Conservation (phyloP, 2,113 vertebrate species). For the Lampris megalopsis region DNA sequence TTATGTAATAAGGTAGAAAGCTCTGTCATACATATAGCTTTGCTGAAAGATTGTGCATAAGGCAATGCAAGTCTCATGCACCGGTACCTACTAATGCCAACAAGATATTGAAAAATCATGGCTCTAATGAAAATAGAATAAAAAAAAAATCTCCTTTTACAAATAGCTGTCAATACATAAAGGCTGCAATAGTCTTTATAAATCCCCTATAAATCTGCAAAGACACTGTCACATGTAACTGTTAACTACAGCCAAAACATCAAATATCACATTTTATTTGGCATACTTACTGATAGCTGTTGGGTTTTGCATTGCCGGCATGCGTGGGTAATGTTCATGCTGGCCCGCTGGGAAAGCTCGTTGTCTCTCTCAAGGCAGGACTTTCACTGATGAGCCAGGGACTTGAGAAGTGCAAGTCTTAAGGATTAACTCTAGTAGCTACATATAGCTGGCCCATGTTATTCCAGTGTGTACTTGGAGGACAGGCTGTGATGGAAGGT, state of each 20-base stretch:
- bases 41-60: not conserved
- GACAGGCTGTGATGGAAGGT: constrained; percentile 8
- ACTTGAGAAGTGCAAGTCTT: constrained; percentile 53
- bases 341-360: constrained; percentile 38
- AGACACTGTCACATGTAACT: not conserved
- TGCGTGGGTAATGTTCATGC: constrained; percentile 41
- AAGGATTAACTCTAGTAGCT: constrained; percentile 74
- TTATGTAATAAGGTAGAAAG: constrained; percentile 61
- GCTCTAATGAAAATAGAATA: not conserved
- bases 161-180: not conserved
- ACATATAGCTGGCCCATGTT: constrained; percentile 74
- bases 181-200: not conserved
- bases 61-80: not conserved
- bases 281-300: constrained; percentile 69
- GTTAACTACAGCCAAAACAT: not conserved
- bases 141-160: not conserved
- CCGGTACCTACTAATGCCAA: not conserved
- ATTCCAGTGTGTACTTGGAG: constrained; percentile 54
- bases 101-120: not conserved
- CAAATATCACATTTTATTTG: not conserved
- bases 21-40: constrained; percentile 9
- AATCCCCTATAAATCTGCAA: not conserved
- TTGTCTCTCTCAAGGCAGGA: constrained; percentile 56
- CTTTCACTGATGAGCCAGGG: constrained; percentile 54
- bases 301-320: constrained; percentile 18